Evolutionary conservation across 2,797 vertebrate species (phyloP).

Genomic region (Semotilus atromaculatus): DNA sequence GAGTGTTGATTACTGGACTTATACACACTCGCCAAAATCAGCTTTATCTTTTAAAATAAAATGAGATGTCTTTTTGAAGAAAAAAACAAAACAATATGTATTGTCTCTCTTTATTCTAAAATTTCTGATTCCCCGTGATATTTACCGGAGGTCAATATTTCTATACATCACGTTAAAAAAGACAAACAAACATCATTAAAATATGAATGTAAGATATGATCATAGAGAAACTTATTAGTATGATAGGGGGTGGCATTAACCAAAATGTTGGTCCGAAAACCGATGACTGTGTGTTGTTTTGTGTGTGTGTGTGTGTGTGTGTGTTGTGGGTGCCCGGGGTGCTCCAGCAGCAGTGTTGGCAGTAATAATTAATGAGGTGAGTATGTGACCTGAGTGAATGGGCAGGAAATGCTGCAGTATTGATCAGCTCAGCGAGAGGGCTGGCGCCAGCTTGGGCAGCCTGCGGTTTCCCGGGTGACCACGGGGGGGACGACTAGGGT

Average conservation of each 20-base stretch:
- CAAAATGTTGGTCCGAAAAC: constrained; percentile 17
- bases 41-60: constrained; percentile 36
- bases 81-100: neutral
- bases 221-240: neutral
- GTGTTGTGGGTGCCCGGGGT: constrained; percentile 85
- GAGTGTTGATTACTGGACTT: neutral
- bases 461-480: constrained; percentile 92
- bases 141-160: neutral
- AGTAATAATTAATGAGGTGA: constrained; percentile 99
- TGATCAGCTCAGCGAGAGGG: constrained; percentile 88
- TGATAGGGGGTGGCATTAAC: neutral
- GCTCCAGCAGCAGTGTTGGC: constrained; percentile 88
- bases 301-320: constrained; percentile 37
- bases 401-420: constrained; percentile 99
- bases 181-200: constrained; percentile 6
- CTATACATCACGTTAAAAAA: constrained; percentile 2
- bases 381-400: constrained; percentile 97
- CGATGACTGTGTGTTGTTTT: neutral
- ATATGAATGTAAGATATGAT: neutral
- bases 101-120: neutral
- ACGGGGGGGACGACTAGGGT: constrained; percentile 75
- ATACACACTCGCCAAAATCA: neutral
- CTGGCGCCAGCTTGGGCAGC: constrained; percentile 96
- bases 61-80: neutral
- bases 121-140: neutral